Evolutionary conservation across 2,888 invertebrate genomes (phyloP).

Genomic region (Campoplex nolae): DNA sequence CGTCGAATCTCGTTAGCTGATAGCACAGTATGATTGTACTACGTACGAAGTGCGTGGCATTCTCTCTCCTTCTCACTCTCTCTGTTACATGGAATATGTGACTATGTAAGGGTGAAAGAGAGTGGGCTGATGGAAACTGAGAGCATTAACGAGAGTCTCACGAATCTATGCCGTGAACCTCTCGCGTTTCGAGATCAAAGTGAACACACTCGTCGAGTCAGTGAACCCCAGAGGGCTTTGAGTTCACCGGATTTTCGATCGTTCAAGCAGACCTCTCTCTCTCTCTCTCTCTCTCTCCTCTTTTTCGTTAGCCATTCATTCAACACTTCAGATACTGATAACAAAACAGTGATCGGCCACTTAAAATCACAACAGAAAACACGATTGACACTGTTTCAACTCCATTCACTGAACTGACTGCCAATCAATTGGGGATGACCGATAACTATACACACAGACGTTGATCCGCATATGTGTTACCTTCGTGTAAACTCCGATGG

Average conservation of each 20-base stretch:
- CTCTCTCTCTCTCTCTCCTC: neutral
- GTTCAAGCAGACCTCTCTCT: slow-evolving; percentile 27
- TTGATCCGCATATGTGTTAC: neutral
- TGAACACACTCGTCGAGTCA: slow-evolving; percentile 70
- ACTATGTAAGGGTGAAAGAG: neutral
- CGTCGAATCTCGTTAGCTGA: slow-evolving; percentile 66
- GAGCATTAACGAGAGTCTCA: slow-evolving; percentile 62
- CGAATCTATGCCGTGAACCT: slow-evolving; percentile 67
- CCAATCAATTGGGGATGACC: neutral
- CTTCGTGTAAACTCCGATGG: neutral
- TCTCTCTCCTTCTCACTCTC: slow-evolving; percentile 1
- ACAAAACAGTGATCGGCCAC: slow-evolving; percentile 27
- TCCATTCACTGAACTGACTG: neutral
- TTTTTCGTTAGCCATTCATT: neutral
- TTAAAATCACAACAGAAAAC: neutral
- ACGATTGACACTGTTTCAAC: neutral
- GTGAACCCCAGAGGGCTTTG: slow-evolving; percentile 69
- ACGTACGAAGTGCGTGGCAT: slow-evolving; percentile 14
- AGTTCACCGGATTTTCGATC: slow-evolving; percentile 68
- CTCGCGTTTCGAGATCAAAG: slow-evolving; percentile 71
- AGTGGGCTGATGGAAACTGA: neutral
- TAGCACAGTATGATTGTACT: slow-evolving; percentile 45
- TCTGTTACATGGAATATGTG: slow-evolving; percentile 23
- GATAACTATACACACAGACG: neutral
- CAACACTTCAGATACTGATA: slow-evolving; percentile 2